Conservation (phyloP, 1,140 invertebrate genomes). For the Scaptodrosophila lebanonensis region DNA sequence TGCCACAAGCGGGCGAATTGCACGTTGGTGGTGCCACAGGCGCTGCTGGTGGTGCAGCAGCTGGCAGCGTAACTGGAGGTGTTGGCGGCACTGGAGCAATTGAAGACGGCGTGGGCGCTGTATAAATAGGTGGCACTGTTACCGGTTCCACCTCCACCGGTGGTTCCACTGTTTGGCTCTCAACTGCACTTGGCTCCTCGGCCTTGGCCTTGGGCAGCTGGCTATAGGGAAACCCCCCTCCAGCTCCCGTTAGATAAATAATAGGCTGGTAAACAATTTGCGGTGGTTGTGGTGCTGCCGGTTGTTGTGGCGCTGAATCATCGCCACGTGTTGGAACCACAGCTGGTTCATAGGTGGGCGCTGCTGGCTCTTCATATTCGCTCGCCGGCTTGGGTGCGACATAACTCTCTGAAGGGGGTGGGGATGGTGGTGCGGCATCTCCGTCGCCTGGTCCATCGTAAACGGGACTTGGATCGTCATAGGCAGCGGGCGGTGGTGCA, state of each 20-base stretch:
- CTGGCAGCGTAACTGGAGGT: background rate
- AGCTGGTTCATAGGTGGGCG: constrained; percentile 12
- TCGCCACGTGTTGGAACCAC: background rate
- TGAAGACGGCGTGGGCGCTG: background rate
- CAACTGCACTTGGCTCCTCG: constrained; percentile 3
- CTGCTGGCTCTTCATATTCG: background rate
- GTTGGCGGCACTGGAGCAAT: constrained; percentile 1
- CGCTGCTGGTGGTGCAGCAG: constrained; percentile 6
- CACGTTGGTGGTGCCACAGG: constrained; percentile 15
- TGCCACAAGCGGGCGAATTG: constrained; percentile 13
- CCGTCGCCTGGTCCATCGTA: constrained; percentile 55
- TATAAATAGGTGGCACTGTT: constrained; percentile 10
- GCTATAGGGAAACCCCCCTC: too few species aligned
- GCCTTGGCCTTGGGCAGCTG: constrained; percentile 6
- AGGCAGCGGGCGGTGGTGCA: constrained; percentile 4
- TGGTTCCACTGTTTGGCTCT: constrained; percentile 5
- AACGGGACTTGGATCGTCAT: constrained; percentile 34
- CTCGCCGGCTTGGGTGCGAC: constrained; percentile 9
- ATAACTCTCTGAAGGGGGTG: constrained; percentile 5
- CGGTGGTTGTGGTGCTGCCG: constrained; percentile 14
- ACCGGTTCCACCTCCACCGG: background rate
- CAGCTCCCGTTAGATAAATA: constrained; percentile 49
- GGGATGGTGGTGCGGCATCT: constrained; percentile 26
- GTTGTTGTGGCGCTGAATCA: background rate
- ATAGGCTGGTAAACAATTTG: constrained; percentile 65